Percentiles rank a stretch among this genome's conserved stretches.
Evolutionary conservation across 2,888 invertebrate genomes (phyloP).

Genomic region (Tiliacea aurago): DNA sequence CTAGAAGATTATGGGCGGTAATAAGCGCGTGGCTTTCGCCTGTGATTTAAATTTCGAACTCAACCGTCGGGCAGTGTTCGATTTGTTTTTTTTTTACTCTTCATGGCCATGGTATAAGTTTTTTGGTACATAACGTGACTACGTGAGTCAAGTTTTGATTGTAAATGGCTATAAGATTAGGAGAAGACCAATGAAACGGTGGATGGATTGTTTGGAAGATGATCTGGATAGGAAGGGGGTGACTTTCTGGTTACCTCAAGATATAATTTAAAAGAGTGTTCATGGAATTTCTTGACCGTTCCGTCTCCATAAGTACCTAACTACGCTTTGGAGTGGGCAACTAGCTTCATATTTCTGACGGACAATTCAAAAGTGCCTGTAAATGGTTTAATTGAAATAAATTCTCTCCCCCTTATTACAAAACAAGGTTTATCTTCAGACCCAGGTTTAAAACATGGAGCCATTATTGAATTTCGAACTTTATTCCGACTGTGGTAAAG

Average conservation of each 20-base stretch:
- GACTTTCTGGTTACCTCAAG: neutral
- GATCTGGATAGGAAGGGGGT: neutral
- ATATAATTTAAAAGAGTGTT: too few relatives aligned
- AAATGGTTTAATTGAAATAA: too few relatives aligned
- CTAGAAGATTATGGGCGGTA: conserved; percentile 53
- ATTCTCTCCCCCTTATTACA: too few relatives aligned
- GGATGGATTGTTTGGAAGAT: neutral
- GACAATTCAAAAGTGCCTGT: too few relatives aligned
- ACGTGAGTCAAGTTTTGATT: neutral
- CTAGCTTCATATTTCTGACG: too few relatives aligned
- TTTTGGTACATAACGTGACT: neutral
- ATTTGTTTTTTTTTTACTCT: conserved; percentile 27
- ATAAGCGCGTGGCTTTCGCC: conserved; percentile 50
- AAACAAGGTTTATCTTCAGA: too few relatives aligned
- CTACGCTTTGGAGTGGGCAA: too few relatives aligned
- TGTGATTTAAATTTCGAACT: conserved; percentile 55
- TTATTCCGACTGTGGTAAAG: too few relatives aligned
- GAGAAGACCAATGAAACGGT: neutral
- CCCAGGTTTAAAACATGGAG: too few relatives aligned
- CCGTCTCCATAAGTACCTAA: too few relatives aligned
- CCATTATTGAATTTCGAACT: too few relatives aligned
- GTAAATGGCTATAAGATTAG: neutral
- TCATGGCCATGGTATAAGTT: neutral
- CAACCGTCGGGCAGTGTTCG: conserved; percentile 36
- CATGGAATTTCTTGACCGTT: too few relatives aligned